Evolutionary conservation across 2,113 vertebrate species (phyloP).

Genomic region (Circaetus gallicus): DNA sequence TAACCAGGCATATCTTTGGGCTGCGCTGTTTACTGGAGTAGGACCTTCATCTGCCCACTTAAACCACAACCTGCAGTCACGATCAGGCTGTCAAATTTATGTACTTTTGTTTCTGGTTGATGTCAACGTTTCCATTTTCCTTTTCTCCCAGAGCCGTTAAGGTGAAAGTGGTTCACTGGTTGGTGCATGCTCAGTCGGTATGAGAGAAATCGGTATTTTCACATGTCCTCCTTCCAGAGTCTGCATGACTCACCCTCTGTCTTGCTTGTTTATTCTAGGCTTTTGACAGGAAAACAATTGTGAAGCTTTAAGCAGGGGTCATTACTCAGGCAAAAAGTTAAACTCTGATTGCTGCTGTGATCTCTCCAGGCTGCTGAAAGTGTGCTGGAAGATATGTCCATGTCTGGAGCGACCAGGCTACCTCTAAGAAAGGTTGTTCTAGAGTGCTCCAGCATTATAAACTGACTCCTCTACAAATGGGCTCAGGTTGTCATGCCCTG

Average conservation of each 20-base stretch:
- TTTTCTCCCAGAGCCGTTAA: not conserved
- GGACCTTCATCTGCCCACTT: not conserved
- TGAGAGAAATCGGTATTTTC: not conserved
- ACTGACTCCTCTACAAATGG: not conserved
- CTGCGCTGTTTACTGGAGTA: not conserved
- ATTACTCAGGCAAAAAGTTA: not conserved
- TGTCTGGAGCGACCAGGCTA: not conserved
- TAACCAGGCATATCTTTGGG: not conserved
- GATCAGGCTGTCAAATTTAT: not conserved
- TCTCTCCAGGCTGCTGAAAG: not conserved
- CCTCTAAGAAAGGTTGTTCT: not conserved
- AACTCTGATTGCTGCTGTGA: not conserved
- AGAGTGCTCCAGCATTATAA: not conserved
- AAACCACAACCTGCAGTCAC: not conserved
- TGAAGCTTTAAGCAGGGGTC: not conserved
- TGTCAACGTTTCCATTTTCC: fast-evolving
- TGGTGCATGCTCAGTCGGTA: not conserved
- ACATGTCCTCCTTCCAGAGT: not conserved
- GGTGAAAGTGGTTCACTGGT: not conserved
- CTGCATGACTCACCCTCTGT: not conserved
- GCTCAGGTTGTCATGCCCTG: not conserved
- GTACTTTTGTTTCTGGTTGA: not conserved
- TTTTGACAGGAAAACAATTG: not conserved
- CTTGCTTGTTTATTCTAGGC: not conserved
- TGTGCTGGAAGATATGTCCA: not conserved